Percentiles rank a stretch among this genome's conserved stretches.
Conservation (phyloP, 1,140 invertebrate genomes). For the Trissolcus basalis region DNA sequence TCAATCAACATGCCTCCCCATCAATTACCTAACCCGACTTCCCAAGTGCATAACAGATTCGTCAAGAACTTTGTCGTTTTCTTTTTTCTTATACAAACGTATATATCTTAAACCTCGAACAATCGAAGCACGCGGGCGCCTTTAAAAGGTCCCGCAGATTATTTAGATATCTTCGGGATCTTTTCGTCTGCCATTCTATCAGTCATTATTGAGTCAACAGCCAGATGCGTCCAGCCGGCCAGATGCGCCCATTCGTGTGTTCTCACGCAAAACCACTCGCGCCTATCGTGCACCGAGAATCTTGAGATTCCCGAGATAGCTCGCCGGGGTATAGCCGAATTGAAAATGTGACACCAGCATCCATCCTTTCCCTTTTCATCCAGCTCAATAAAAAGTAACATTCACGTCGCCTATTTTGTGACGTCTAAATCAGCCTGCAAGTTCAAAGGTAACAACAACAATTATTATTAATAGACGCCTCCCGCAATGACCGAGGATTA, state of each 20-base stretch:
- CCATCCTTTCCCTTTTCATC: conserved; percentile 13
- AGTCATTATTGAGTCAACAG: conserved; percentile 45
- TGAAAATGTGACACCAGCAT: conserved; percentile 27
- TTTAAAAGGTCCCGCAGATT: conserved; percentile 28
- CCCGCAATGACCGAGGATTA: conserved; percentile 44
- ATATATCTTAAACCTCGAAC: background rate
- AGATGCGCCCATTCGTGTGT: conserved; percentile 54
- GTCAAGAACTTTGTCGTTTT: background rate
- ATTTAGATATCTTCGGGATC: conserved; percentile 38
- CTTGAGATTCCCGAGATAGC: conserved; percentile 44
- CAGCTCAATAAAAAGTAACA: background rate
- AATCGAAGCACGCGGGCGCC: background rate
- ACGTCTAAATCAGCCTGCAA: no score
- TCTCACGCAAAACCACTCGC: conserved; percentile 51
- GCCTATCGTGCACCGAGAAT: conserved; percentile 44
- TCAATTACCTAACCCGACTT: background rate
- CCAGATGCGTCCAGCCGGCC: conserved; percentile 46
- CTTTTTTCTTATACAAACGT: no score
- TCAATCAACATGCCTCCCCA: conserved; percentile 19
- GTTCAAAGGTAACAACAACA: conserved; percentile 27
- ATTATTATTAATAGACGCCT: conserved; percentile 50
- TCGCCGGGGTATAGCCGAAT: background rate
- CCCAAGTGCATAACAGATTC: background rate
- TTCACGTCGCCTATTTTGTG: no score
- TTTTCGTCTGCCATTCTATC: conserved; percentile 41